phyloP scores from a whole-genome alignment of 2,888 invertebrate species.

The Bedellia somnulentella region DNA sequence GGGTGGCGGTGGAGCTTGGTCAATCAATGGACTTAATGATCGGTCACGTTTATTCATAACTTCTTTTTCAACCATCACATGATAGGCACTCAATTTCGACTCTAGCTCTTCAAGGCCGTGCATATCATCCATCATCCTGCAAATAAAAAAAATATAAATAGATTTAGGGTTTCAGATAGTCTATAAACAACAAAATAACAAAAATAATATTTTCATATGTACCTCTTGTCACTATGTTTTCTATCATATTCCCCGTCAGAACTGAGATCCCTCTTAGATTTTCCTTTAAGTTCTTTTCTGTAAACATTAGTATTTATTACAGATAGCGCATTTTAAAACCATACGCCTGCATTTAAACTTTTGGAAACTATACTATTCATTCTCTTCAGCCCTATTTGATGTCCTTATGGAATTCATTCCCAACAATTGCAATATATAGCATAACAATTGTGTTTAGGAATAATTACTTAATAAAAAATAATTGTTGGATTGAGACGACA shows the following conservation, averaged over 20 bases:
- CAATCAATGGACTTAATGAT: conserved; percentile 34
- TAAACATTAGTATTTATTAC: conserved; percentile 11
- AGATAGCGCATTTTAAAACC: no score
- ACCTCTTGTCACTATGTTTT: conserved; percentile 53
- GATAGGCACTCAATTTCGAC: conserved; percentile 76
- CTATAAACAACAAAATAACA: background rate
- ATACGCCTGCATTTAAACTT: no score
- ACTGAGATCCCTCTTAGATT: conserved; percentile 49
- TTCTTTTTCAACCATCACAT: conserved; percentile 73
- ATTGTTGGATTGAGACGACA: no score
- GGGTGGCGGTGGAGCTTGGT: conserved; percentile 52
- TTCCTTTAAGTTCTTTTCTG: conserved; percentile 52
- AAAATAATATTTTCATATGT: conserved; percentile 6
- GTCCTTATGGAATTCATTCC: no score
- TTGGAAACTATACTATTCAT: no score
- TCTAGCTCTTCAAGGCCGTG: conserved; percentile 76
- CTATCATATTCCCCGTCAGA: conserved; percentile 54
- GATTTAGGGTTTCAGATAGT: background rate
- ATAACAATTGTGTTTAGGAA: no score
- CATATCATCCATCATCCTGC: conserved; percentile 66
- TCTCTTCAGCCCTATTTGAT: no score
- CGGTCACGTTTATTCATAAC: conserved; percentile 51
- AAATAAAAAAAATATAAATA: conserved; percentile 6
- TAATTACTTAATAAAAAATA: no score
- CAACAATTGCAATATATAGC: no score